Evolutionary conservation across 2,113 vertebrate genomes (phyloP).

Genomic region (Nibea albiflora): DNA sequence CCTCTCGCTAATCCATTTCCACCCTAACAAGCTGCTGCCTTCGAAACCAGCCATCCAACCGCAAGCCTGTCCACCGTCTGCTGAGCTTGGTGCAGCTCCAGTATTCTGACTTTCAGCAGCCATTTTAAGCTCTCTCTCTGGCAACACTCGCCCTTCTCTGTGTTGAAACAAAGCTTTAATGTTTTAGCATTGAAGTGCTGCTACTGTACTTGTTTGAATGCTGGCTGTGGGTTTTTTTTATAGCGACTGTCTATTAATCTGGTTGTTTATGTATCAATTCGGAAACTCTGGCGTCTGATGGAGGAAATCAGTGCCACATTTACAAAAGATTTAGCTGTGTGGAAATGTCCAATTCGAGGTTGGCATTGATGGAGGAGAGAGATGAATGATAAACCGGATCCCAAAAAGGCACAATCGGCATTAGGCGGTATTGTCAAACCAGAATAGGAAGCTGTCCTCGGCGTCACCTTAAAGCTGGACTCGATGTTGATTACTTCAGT

Average conservation of each 20-base stretch:
- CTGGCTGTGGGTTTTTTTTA: constrained; percentile 23
- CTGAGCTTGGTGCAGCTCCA: constrained; percentile 78
- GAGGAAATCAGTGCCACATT: not conserved
- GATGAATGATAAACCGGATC: not conserved
- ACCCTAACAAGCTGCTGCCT: constrained; percentile 82
- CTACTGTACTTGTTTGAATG: constrained; percentile 50
- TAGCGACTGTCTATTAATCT: not conserved
- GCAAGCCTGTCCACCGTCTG: constrained; percentile 76
- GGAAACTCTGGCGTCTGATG: not conserved
- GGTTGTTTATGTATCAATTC: constrained; percentile 3
- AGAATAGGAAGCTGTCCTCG: constrained; percentile 19
- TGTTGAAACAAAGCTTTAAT: constrained; percentile 63
- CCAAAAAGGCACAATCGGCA: constrained; percentile 4
- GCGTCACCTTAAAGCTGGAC: constrained; percentile 22
- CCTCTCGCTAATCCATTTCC: constrained; percentile 81
- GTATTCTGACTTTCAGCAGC: constrained; percentile 73
- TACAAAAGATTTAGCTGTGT: not conserved
- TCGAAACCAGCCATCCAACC: constrained; percentile 77
- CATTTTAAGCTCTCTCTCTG: constrained; percentile 79
- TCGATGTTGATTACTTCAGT: constrained; percentile 55
- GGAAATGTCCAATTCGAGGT: constrained; percentile 1
- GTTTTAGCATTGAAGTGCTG: constrained; percentile 47
- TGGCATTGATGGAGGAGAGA: not conserved
- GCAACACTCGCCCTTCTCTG: constrained; percentile 57
- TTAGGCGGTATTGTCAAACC: not conserved